phyloP scores from a whole-genome alignment of 2,797 vertebrate species.

The Cryptoprocta ferox region DNA sequence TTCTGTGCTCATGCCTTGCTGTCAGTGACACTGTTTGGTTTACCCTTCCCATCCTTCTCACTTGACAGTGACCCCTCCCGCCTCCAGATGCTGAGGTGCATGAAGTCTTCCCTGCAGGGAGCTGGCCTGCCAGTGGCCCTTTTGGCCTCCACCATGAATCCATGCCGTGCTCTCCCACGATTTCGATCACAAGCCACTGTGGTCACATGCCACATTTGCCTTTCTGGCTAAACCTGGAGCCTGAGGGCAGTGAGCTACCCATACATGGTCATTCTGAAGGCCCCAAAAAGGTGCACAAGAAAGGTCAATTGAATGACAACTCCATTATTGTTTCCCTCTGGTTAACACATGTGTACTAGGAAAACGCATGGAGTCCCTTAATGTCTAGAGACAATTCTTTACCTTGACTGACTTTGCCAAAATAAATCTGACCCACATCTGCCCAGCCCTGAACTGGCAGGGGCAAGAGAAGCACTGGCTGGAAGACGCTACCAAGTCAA shows the following conservation, averaged over 20 bases:
- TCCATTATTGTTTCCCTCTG: neutral
- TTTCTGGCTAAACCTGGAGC: neutral
- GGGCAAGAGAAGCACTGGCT: neutral
- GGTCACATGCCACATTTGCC: neutral
- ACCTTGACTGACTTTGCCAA: neutral
- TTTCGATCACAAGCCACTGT: fast-evolving
- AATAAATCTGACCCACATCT: neutral
- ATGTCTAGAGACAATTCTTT: neutral
- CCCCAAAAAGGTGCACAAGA: neutral
- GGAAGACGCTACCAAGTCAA: neutral
- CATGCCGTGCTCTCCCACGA: neutral
- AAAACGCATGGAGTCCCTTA: neutral
- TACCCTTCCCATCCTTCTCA: neutral
- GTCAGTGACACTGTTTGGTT: neutral
- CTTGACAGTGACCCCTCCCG: neutral
- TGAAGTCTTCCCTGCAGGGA: neutral
- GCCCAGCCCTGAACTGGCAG: neutral
- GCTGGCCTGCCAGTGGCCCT: neutral
- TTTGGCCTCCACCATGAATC: neutral
- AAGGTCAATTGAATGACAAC: neutral
- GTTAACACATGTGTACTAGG: neutral
- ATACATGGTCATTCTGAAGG: neutral
- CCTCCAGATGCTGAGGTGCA: fast-evolving
- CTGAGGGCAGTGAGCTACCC: neutral
- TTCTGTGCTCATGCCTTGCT: neutral